Evolutionary conservation across 2,797 vertebrate species (phyloP).

Genomic region (Rhinoraja longicauda): DNA sequence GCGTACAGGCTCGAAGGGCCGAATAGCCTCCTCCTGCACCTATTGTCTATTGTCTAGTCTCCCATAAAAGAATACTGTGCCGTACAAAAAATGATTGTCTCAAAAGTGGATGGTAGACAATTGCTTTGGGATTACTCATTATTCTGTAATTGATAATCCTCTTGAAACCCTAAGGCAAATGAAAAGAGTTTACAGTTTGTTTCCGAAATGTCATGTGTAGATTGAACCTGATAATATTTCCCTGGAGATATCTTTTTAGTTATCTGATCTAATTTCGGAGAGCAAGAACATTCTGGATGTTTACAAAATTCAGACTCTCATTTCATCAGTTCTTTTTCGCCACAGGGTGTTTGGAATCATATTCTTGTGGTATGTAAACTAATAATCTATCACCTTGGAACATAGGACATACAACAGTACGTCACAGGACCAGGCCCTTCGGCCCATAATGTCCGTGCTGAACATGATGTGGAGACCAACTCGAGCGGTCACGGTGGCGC

Average conservation of each 20-base stretch:
- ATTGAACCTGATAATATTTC: not conserved
- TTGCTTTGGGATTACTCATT: conserved; percentile 31
- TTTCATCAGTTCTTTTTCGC: not conserved
- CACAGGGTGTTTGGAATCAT: not conserved
- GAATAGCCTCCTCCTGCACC: too few relatives aligned
- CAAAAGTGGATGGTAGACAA: not conserved
- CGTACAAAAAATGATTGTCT: not conserved
- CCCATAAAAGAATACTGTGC: not conserved
- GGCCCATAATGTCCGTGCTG: too few relatives aligned
- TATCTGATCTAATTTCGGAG: conserved; percentile 8
- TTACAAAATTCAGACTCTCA: conserved; percentile 18
- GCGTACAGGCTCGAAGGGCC: too few relatives aligned
- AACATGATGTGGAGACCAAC: too few relatives aligned
- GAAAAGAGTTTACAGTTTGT: conserved; percentile 10
- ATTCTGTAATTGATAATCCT: conserved; percentile 20
- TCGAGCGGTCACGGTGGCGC: too few relatives aligned
- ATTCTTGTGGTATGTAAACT: not conserved
- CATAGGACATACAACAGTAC: too few relatives aligned
- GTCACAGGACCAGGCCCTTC: too few relatives aligned
- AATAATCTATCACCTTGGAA: not conserved
- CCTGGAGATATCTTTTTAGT: not conserved
- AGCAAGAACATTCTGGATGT: not conserved
- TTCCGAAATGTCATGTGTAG: not conserved
- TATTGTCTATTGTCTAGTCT: too few relatives aligned
- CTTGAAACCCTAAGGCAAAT: not conserved